Evolutionary conservation across 53 echinoderm and acorn worm genomes (phyloP), one percentile per base, ranked within the genome.

Genomic region (Echinometra lucunter): DNA sequence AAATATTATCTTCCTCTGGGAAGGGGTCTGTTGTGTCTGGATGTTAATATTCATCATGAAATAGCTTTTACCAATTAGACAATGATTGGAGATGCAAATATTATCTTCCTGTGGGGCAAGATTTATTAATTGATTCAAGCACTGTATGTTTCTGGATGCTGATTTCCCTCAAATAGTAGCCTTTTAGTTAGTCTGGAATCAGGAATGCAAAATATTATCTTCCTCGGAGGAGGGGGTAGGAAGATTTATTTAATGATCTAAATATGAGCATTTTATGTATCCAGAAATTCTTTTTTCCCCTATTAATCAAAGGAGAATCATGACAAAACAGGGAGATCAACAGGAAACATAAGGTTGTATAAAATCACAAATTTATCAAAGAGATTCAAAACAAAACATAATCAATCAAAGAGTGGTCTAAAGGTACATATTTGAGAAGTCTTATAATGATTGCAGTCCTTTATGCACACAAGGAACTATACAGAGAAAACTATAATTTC

Each of bases 61-160:
- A 88, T 88, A 53, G n/a, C 56, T 53, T 49, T 55, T 88, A n/a
- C n/a, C 55, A 55, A 88, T 88, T 30, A 56, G 78, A 78, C 21
- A 19, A 38, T 4, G 42, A 40, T 42, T 4, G 5, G 78, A 21
- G 6, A 42, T 38, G 78, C 42, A 72, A 72, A 70, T 70, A 32
- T 35, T 72, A 30, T 28, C 32, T 10, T 72, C 28, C 13, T 72
- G 15, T 72, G 35, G 12, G 11, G 35, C 15, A 35, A 72, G 72
- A 35, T 35, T 34, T 72, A 3, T 72, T 72, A 15, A 9, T 35
- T 72, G 70, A 34, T 1, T 72, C 4, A n/a, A n/a, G n/a, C n/a
- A n/a, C n/a, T n/a, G n/a, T n/a, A n/a, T n/a, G n/a, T n/a, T n/a
- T n/a, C n/a, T n/a, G n/a, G n/a, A n/a, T n/a, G n/a, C n/a, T n/a